These are phyloP conservation scores for Endomychus coccineus DNA, from an alignment of 2,888 invertebrate species.

Conservation along the genomic window DNA sequence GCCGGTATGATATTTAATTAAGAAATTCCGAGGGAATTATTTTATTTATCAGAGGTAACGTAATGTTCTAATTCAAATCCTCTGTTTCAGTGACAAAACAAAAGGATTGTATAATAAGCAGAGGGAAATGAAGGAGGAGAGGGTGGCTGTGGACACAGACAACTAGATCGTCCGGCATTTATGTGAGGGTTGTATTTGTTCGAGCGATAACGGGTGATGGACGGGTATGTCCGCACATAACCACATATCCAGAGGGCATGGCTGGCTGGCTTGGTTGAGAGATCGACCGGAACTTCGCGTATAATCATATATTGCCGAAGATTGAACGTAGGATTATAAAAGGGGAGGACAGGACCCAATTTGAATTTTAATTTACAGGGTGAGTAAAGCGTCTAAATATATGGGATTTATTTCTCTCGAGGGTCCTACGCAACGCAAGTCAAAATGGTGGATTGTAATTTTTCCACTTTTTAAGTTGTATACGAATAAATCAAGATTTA, in stretches of 20 bases:
- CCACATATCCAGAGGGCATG: conserved; percentile 35
- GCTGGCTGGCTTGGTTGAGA: conserved; percentile 29
- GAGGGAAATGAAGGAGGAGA: conserved; percentile 12
- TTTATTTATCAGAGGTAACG: background rate
- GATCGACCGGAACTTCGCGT: conserved; percentile 42
- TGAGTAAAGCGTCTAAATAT: conserved; percentile 40
- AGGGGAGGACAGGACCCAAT: conserved; percentile 38
- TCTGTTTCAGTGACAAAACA: conserved; percentile 10
- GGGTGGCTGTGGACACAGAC: conserved; percentile 23
- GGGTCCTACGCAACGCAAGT: no score
- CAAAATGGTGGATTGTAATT: no score
- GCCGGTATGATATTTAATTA: no score
- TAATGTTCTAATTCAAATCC: conserved; percentile 13
- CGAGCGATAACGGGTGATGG: conserved; percentile 45
- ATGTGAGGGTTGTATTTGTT: conserved; percentile 44
- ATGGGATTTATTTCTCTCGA: conserved; percentile 32
- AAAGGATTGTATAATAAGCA: conserved; percentile 7
- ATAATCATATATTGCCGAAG: conserved; percentile 43
- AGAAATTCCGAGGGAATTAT: conserved; percentile 9
- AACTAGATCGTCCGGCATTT: conserved; percentile 37
- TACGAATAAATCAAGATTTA: no score
- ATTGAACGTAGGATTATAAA: conserved; percentile 42
- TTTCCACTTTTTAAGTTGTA: no score
- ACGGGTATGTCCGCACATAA: conserved; percentile 46
- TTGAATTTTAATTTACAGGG: conserved; percentile 46